Base-by-base conservation (phyloP, 2,797 vertebrate species). In the Pagetopsis macropterus region DNA sequence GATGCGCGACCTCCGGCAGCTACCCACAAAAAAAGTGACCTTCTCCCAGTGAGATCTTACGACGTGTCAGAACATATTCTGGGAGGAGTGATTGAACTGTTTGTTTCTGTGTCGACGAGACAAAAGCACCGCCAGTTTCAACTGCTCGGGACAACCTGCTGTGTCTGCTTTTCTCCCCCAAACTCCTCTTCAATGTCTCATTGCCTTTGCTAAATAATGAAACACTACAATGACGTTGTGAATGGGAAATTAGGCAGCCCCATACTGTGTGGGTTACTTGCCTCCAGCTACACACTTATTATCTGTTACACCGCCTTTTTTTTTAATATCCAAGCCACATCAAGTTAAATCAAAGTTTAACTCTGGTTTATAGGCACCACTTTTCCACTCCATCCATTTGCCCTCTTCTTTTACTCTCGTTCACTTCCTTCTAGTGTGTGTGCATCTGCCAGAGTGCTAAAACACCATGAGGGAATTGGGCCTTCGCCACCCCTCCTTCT, bases 1-100 rank as follows among this genome's bases (percentile, higher is more conserved):
- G 89, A 91, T 91, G 87, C 59, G 61, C 56, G 76, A 91, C 89
- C 88, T 88, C 85, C 76, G 81, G 85, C 84, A 78, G 84, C 82
- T 84, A 72, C 55, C 17, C 70, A 78, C 73, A 76, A 63, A 72
- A 84, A 81, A 72, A 83, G 76, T 85, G 89, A 93, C 91, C 91
- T 78, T 86, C 81, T 87, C 66, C 79, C 76, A 57, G 82, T 85
- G 85, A 86, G 84, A 89, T 85, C 84, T 77, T 77, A 79, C 83
- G 84, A 80, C 65, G 69, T 85, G 92, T 92, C 91, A 87, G 82
- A 62, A 60, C 64, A 63, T 75, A 90, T 90, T 89, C 88, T 41
- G 81, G 55, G 67, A 84, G 86, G 82, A 89, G 88, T 90, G 92
- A 92, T 84, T 89, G 87, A 92, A 88, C 90, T 91, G 90, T 91